Conservation (phyloP, 2,797 vertebrate species). For the Dermochelys coriacea region DNA sequence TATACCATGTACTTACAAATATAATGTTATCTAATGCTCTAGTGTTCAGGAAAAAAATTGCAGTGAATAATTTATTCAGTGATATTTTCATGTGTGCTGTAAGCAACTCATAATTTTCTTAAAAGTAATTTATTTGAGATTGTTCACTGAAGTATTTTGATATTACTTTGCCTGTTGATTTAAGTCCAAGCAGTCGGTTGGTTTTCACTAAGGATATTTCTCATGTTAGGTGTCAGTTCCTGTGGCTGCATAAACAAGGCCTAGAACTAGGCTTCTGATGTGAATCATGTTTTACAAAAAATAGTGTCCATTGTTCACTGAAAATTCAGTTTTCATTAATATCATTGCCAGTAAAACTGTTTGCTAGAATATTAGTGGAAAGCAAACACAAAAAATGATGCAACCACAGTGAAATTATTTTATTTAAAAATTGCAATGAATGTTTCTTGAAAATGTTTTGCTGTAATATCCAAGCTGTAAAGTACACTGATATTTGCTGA, state of each 20-base stretch:
- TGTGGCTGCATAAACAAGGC: background rate
- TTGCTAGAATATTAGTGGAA: background rate
- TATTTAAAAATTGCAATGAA: background rate
- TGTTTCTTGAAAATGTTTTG: background rate
- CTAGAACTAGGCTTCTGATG: background rate
- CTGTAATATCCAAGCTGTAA: background rate
- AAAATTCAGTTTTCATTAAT: background rate
- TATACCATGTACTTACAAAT: background rate
- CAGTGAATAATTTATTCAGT: conserved; percentile 1
- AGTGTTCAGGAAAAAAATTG: background rate
- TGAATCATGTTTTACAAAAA: background rate
- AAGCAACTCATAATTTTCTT: conserved; percentile 11
- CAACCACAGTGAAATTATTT: background rate
- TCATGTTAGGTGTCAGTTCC: background rate
- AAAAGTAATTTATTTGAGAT: background rate
- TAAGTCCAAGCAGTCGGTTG: background rate
- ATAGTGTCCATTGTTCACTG: background rate
- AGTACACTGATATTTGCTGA: background rate
- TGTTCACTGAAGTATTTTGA: background rate
- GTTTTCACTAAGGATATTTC: background rate
- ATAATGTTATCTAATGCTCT: background rate
- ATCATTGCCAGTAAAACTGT: background rate
- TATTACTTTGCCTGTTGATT: background rate
- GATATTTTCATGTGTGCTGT: background rate
- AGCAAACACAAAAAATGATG: background rate